Base-by-base conservation (phyloP, 92 coral and sea anemone genomes). In the Porites evermanni region DNA sequence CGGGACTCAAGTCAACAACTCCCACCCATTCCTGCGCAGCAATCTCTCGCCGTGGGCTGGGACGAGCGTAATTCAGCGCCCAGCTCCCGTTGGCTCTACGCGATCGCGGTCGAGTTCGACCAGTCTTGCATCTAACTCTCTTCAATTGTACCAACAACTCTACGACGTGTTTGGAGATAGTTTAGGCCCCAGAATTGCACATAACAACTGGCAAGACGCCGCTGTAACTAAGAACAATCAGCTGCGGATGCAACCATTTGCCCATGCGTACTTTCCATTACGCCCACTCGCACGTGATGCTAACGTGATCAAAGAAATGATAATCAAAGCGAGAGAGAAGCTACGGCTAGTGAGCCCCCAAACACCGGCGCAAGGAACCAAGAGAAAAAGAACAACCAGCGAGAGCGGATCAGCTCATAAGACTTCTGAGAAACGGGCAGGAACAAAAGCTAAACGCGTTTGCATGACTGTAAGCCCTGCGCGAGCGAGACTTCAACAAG, bases 1-100 rank as follows among this genome's bases (percentile, higher is more conserved):
- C 60, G 85, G 85, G 61, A 84, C 92, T 75, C 93, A 90, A 74
- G 92, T 90, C 78, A 94, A 94, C 75, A 89, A 92, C 44, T 76
- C 92, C 66, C 98, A 92, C 81, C 95, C 98, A 82, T 93, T 90
- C 83, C 88, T 93, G 72, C 95, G 95, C 89, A 79, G 84, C 51
- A 94, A 92, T 74, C 87, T 94, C 24, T 94, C 98, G 20, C 95
- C 98, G 10, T 94, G 98, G 98, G 95, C 98, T 84, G 98, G 98
- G 63, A 63, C 95, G 72, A 94, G 95, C 24, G 83, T 92, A 85
- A 64, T 89, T 77, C 94, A 93, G 44, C 92, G 93, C 44, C 91
- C 94, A 44, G 93, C 95, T 10, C 93, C 95, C 59, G 89, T 89
- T 2, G 81, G 89, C 23, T 76, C 88, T 6, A 72, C 78, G 7